Evolutionary conservation across 2,888 invertebrate species (phyloP).

Genomic region (Coleophora flavipennella): DNA sequence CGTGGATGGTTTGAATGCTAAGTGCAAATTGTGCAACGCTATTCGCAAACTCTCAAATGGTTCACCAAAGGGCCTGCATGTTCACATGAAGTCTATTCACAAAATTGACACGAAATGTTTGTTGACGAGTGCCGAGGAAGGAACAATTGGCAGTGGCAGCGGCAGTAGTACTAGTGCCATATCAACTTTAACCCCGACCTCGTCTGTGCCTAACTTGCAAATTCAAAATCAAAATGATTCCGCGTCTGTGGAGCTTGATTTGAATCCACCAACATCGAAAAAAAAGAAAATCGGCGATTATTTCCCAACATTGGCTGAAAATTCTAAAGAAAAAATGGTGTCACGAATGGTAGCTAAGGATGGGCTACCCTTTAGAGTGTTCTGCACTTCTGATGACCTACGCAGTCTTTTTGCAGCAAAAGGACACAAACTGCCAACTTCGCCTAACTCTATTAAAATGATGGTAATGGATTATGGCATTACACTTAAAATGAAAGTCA

Average conservation of each 20-base stretch:
- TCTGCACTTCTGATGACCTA: conserved; percentile 12
- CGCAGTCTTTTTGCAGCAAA: conserved; percentile 6
- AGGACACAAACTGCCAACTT: conserved; percentile 9
- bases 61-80: conserved; percentile 3
- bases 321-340: conserved; percentile 7
- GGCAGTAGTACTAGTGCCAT: not conserved
- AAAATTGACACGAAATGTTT: conserved; percentile 8
- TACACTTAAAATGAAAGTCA: conserved; percentile 12
- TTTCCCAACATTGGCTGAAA: not conserved
- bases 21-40: too few species aligned
- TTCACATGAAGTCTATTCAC: conserved; percentile 9
- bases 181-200: not conserved
- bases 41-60: too few species aligned
- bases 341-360: conserved; percentile 15
- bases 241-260: too few species aligned
- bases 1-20: too few species aligned
- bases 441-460: conserved; percentile 11
- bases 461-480: conserved; percentile 16
- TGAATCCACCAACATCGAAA: not conserved
- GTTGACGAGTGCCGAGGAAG: not conserved
- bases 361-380: conserved; percentile 14
- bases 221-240: not conserved
- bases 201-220: not conserved
- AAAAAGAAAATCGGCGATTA: not conserved
- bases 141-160: conserved; percentile 4